Evolutionary conservation across 2,888 invertebrate genomes (phyloP).

Genomic region (Macrosoma leucophasiata): DNA sequence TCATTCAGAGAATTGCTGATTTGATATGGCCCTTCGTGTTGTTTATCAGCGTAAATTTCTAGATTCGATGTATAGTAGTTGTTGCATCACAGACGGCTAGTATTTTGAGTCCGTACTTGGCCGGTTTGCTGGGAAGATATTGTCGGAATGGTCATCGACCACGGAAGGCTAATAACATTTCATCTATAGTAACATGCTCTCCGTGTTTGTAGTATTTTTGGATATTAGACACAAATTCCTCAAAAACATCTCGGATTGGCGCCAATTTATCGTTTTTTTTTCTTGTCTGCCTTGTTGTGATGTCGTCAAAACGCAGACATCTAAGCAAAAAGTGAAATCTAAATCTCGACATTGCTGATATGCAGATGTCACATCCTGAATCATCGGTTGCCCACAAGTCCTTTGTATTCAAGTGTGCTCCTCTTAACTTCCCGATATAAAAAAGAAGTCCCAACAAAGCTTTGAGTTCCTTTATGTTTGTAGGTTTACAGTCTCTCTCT

Average conservation of each 20-base stretch:
- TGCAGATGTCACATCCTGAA: not conserved
- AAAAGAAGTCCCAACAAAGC: not conserved
- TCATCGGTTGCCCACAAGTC: not conserved
- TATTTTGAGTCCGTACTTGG: conserved; percentile 26
- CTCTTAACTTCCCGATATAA: not conserved
- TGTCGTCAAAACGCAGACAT: not conserved
- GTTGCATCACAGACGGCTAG: conserved; percentile 22
- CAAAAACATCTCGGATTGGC: not conserved
- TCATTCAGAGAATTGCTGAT: conserved; percentile 17
- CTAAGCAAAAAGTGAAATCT: not conserved
- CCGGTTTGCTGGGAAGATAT: conserved; percentile 22
- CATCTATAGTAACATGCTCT: conserved; percentile 15
- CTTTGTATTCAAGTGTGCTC: not conserved
- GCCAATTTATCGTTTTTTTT: not conserved
- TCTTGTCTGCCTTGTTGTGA: not conserved
- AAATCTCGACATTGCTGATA: not conserved
- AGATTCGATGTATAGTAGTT: conserved; percentile 20
- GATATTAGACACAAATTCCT: not conserved
- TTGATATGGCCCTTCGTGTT: conserved; percentile 18
- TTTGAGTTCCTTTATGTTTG: not conserved
- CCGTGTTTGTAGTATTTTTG: not conserved
- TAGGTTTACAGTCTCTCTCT: not conserved
- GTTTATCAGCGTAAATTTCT: conserved; percentile 25
- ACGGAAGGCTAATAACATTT: conserved; percentile 21
- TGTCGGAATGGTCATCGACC: conserved; percentile 20